A percentile compares a stretch with the other conserved stretches of the same genome.
Conservation (phyloP, 2,888 invertebrate species). For the Lacanobia oleracea region DNA sequence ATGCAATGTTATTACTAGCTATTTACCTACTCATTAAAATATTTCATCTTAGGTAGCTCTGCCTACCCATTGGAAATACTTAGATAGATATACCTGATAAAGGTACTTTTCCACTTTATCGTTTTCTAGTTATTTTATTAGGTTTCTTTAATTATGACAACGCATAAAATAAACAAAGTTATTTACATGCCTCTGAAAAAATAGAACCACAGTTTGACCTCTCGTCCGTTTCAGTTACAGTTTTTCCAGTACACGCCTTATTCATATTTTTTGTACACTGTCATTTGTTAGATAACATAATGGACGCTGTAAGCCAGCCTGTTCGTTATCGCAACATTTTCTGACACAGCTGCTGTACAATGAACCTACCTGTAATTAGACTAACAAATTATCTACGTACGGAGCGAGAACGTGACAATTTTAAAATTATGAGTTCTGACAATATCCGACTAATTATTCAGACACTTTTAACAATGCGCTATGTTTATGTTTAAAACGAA, state of each 20-base stretch:
- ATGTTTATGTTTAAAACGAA: constrained; percentile 1
- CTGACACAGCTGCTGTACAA: constrained; percentile 37
- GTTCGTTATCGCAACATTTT: constrained; percentile 32
- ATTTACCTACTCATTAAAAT: constrained; percentile 7
- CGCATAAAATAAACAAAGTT: background rate
- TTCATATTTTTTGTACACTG: constrained; percentile 34
- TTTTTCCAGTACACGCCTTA: constrained; percentile 34
- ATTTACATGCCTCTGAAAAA: constrained; percentile 17
- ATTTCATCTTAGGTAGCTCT: background rate
- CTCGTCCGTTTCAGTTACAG: constrained; percentile 50
- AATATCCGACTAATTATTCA: background rate
- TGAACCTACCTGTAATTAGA: constrained; percentile 51
- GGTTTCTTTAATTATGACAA: background rate
- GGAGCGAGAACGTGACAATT: constrained; percentile 34
- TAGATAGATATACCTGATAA: no score
- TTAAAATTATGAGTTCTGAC: constrained; percentile 5
- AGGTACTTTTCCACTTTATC: background rate
- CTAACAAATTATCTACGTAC: constrained; percentile 37
- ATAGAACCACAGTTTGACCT: constrained; percentile 33
- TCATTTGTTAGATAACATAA: constrained; percentile 17
- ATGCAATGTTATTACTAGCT: no score
- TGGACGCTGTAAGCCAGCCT: constrained; percentile 2
- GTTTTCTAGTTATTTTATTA: background rate
- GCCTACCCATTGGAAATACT: no score
- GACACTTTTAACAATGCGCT: constrained; percentile 1